A percentile compares a stretch with the other conserved stretches of the same genome.
phyloP scores from a whole-genome alignment of 1,140 invertebrate genomes.

The Monomorium pharaonis region DNA sequence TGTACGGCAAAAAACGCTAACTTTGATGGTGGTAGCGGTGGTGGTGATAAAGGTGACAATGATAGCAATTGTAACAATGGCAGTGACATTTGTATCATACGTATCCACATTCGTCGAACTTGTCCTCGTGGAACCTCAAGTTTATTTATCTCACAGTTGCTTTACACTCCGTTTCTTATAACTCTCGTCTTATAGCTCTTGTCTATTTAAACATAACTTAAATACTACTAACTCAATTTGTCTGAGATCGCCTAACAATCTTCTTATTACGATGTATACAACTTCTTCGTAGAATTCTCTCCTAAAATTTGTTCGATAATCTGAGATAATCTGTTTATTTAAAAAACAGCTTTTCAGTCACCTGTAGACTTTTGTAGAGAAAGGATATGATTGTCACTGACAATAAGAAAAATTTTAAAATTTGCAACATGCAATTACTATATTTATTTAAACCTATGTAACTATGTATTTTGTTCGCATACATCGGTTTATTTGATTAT shows the following conservation, averaged over 20 bases:
- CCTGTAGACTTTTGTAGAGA: not conserved
- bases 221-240: not conserved
- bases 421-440: not conserved
- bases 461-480: not conserved
- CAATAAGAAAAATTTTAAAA: not conserved
- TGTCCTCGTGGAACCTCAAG: not conserved
- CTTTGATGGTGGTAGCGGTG: not conserved
- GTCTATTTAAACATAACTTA: not conserved
- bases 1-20: not conserved
- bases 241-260: not conserved
- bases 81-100: not conserved
- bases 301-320: not conserved
- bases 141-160: not conserved
- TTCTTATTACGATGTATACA: not conserved
- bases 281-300: not conserved
- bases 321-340: not conserved
- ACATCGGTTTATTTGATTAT: too few species aligned
- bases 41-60: not conserved
- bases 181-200: not conserved
- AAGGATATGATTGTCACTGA: not conserved
- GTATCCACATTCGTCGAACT: slow-evolving; percentile 20
- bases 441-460: not conserved
- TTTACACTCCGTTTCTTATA: not conserved
- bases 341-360: not conserved
- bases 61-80: slow-evolving; percentile 29